A percentile compares a stretch with the other conserved stretches of the same genome.
These are phyloP conservation scores for Erethizon dorsatum DNA, from an alignment of 2,797 vertebrate species.

Conservation along the genomic window DNA sequence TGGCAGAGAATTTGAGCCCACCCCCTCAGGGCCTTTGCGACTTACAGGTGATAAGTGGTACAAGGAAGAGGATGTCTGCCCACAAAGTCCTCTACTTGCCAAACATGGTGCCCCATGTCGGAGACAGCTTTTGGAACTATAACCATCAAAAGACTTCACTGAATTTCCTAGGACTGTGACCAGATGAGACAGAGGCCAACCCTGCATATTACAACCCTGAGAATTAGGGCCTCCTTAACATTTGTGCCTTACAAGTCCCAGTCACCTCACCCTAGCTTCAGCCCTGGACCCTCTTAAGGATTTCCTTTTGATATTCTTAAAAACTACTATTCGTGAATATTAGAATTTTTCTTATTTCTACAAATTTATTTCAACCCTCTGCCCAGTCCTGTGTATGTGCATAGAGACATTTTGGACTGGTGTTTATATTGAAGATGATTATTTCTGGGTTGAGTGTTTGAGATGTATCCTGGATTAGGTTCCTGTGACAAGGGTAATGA, in stretches of 20 bases:
- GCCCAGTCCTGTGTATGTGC: neutral
- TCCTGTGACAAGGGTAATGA: neutral
- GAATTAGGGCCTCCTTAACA: neutral
- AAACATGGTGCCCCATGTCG: neutral
- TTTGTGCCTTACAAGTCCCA: neutral
- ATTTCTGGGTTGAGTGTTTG: neutral
- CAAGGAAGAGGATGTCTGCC: neutral
- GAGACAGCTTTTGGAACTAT: neutral
- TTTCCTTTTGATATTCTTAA: conserved; percentile 13
- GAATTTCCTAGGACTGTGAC: neutral
- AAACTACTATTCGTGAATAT: neutral
- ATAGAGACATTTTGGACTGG: neutral
- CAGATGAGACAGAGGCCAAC: neutral
- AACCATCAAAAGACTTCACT: neutral
- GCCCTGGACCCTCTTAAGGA: neutral
- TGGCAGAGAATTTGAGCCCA: neutral
- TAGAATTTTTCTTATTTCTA: neutral
- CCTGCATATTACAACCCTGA: neutral
- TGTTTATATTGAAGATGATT: neutral
- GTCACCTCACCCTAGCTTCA: neutral
- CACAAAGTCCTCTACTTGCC: neutral
- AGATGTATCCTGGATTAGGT: neutral
- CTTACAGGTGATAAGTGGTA: neutral
- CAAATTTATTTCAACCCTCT: neutral
- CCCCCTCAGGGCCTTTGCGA: neutral